Evolutionary conservation across 2,797 vertebrate species (phyloP), one percentile per base, ranked within the genome.

Genomic region (Trematomus bernacchii): DNA sequence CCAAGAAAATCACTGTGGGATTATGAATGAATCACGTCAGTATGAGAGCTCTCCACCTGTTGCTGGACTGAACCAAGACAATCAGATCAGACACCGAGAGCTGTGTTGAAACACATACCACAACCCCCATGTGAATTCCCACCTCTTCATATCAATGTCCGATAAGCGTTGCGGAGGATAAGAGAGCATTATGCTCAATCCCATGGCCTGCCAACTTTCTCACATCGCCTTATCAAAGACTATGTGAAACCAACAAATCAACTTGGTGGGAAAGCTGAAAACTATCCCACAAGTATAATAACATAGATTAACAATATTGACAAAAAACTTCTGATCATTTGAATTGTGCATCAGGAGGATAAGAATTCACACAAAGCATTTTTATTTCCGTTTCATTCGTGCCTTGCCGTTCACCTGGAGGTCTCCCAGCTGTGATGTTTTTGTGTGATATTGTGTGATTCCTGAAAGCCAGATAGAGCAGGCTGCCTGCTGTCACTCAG

Each of bases 51-150:
- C 55, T 80, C 76, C 90, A 87, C 85, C 84, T 89, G 89, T 52
- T 66, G 66, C 42, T 21, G 80, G 57, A 81, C 72, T 50, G 27
- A 47, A 40, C 70, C 50, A 0, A 47, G 68, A 59, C 37, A 67
- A 82, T 84, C 79, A 48, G 67, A 76, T 81, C 71, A 79, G 23
- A 46, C 60, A 64, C 73, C 66, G 66, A 40, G 51, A 81, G 21
- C 59, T n/a, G 51, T 69, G 79, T 44, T 65, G 80, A 76, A 82
- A 76, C 72, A 61, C 73, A 85, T 82, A 77, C 77, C 81, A 58
- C 55, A 63, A 23, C 68, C 84, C 89, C 85, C 89, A 52, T 81
- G 90, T 77, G 91, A 87, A 73, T 58, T 72, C 71, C 21, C 71
- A 19, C 60, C 70, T 72, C 81, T 71, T 62, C 76, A 78, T 19